Evolutionary conservation across 2,113 vertebrate species (phyloP), one percentile per base, ranked within the genome.

Genomic region (Cavia porcellus): DNA sequence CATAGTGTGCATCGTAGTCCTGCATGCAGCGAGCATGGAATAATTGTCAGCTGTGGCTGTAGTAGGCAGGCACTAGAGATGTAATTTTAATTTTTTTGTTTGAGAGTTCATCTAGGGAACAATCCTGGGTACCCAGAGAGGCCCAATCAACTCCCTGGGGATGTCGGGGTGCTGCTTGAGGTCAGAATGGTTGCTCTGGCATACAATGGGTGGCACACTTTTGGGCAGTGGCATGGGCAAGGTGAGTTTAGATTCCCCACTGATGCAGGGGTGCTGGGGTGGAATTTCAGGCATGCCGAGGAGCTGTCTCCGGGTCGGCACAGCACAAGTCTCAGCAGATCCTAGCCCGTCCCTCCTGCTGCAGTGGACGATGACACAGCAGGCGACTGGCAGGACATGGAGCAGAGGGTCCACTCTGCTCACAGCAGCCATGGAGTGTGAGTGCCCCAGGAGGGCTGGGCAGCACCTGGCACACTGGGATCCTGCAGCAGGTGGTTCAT

Each of bases 141-240:
- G 61, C 30, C 52, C 72, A 75, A 19, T 15, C 12, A 52, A 30
- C 22, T 86, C 35, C 19, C 57, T 52, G 6, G 50, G 75, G 59
- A 64, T 14, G 24, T 7, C 0, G 61, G 61, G 25, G 3, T 42
- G 2, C 45, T 50, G 11, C 64, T 77, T 0, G 0, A 7, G 6
- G 28, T 38, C 42, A 22, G 17, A 3, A 6, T 12, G 80, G 28
- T 57, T 47, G 25, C 28, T 64, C 15, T 17, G 11, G 42, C 68
- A 38, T 50, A 30, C 38, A 32, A 47, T 19, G 42, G 81, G 42
- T 6, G 25, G 32, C 45, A 42, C 25, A n/a, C 30, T 17, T 84
- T 84, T 75, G 72, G 52, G 57, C 84, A 28, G 38, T 14, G n/a
- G 52, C 30, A 35, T 1, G 20, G n/a, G 6, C 42, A 8, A n/a